Conservation (phyloP, 2,113 vertebrate genomes). For the Sphyrna mokarran region DNA sequence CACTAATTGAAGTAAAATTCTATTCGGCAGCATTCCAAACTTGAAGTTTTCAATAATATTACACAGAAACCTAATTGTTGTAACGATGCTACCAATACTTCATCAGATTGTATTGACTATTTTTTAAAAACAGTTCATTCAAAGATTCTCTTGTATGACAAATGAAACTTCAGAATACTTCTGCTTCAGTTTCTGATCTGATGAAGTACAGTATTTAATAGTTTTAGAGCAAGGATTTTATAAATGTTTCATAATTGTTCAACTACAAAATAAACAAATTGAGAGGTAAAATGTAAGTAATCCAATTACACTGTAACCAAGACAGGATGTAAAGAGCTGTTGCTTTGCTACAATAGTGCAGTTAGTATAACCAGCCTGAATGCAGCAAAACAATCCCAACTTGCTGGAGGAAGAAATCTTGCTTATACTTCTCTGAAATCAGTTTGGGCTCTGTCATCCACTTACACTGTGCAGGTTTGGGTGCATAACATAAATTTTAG, state of each 20-base stretch:
- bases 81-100: not conserved
- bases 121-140: not conserved
- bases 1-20: not conserved
- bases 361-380: not conserved
- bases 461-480: not conserved
- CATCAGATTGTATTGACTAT: not conserved
- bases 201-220: not conserved
- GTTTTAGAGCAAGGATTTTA: not conserved
- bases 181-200: not conserved
- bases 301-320: not conserved
- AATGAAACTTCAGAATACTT: not conserved
- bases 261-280: not conserved
- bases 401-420: not conserved
- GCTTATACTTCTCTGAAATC: not conserved
- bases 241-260: not conserved
- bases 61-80: not conserved
- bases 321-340: not conserved
- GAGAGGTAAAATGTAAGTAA: not conserved
- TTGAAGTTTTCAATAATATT: not conserved
- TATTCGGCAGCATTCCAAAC: not conserved
- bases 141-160: not conserved
- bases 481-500: not conserved
- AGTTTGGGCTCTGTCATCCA: not conserved
- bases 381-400: not conserved
- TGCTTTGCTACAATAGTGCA: not conserved